Conservation (phyloP, 2,797 vertebrate species). For the Urosaurus nigricauda region DNA sequence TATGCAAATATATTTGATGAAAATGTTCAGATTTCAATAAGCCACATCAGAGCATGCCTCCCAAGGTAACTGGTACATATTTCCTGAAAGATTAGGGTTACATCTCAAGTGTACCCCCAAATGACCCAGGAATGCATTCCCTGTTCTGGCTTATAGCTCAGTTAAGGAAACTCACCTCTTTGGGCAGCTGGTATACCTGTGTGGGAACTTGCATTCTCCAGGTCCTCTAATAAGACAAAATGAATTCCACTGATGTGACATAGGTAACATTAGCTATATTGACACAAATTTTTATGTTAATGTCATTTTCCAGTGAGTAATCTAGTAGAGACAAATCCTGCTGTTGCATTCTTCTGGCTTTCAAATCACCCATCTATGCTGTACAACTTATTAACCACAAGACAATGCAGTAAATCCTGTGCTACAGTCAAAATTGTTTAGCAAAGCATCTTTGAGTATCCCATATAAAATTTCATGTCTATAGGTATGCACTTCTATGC, state of each 20-base stretch:
- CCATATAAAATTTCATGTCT: neutral
- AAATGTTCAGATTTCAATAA: slow-evolving; percentile 49
- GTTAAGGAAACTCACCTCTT: slow-evolving; percentile 83
- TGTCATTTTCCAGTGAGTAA: neutral
- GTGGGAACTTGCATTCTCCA: slow-evolving; percentile 83
- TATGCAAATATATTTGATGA: slow-evolving; percentile 39
- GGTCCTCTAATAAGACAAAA: slow-evolving; percentile 84
- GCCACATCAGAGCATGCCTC: slow-evolving; percentile 70
- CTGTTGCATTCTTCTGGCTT: slow-evolving; percentile 37
- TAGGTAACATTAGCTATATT: slow-evolving; percentile 58
- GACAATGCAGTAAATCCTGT: neutral
- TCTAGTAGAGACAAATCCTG: neutral
- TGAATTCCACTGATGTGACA: slow-evolving; percentile 47
- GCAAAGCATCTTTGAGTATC: neutral
- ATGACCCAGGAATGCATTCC: slow-evolving; percentile 63
- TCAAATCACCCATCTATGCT: neutral
- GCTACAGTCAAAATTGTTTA: neutral
- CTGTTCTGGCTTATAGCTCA: slow-evolving; percentile 69
- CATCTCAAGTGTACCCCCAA: slow-evolving; percentile 66
- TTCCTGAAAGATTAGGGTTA: slow-evolving; percentile 60
- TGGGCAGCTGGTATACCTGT: slow-evolving; percentile 84
- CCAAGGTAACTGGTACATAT: slow-evolving; percentile 68
- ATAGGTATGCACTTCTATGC: neutral
- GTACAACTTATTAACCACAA: neutral
- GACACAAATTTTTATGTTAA: slow-evolving; percentile 58